These are phyloP conservation scores for Theristicus caerulescens DNA, from an alignment of 2,113 vertebrate species.

Conservation along the genomic window DNA sequence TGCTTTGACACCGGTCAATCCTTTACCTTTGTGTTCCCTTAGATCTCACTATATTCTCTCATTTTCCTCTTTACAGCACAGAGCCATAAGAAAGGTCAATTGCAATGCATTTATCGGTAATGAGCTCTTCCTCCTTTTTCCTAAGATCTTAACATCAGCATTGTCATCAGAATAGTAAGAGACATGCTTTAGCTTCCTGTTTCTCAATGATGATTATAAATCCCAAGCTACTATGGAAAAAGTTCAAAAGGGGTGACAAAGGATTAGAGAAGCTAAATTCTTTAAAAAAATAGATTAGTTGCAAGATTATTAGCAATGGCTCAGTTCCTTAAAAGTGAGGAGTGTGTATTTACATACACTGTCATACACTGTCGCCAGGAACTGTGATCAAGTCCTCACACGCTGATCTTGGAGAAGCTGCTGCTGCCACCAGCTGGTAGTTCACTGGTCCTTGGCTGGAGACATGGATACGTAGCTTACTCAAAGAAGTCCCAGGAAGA, in stretches of 20 bases:
- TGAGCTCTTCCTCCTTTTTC: neutral
- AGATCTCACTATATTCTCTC: neutral
- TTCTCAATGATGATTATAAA: neutral
- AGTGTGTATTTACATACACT: neutral
- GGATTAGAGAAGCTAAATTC: neutral
- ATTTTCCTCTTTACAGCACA: neutral
- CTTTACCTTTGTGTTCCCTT: neutral
- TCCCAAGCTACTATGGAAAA: neutral
- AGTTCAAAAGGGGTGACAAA: neutral
- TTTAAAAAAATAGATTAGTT: neutral
- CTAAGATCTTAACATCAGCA: neutral
- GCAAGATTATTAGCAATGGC: neutral
- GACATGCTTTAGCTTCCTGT: neutral
- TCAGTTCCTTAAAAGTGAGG: neutral
- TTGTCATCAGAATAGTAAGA: neutral
- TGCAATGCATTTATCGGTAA: neutral
- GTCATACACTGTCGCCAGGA: neutral
- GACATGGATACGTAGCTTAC: neutral
- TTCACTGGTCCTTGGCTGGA: neutral
- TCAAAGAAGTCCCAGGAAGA: neutral
- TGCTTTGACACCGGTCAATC: neutral
- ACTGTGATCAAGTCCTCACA: neutral
- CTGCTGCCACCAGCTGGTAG: slow-evolving; percentile 57
- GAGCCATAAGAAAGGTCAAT: neutral
- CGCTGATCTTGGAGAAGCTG: neutral